Evolutionary conservation across 2,888 invertebrate genomes (phyloP).

Genomic region (Apamea sordens): DNA sequence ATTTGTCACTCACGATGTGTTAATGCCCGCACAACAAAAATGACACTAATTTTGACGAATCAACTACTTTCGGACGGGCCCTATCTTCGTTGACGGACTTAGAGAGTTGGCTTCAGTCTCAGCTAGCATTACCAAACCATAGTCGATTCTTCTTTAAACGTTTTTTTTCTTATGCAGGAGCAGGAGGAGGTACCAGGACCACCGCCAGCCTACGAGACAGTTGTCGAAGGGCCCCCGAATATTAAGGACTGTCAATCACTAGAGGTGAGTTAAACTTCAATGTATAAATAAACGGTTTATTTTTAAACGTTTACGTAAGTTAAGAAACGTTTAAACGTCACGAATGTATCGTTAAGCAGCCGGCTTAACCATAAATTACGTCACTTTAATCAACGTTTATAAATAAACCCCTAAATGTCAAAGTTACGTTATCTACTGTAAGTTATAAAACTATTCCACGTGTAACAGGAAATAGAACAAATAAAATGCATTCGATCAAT

Average conservation of each 20-base stretch:
- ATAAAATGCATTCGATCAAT: slow-evolving; percentile 32
- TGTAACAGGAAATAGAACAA: slow-evolving; percentile 14
- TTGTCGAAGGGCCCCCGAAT: slow-evolving; percentile 77
- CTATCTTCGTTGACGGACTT: neutral
- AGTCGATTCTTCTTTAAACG: neutral
- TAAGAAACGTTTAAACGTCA: neutral
- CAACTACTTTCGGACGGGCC: neutral
- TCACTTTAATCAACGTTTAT: neutral
- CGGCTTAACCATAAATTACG: neutral
- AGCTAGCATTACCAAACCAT: neutral
- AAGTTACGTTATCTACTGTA: neutral
- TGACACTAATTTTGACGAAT: neutral
- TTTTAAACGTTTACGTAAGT: neutral
- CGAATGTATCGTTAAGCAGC: no score
- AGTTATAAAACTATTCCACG: neutral
- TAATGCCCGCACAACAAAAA: neutral
- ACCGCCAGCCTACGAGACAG: slow-evolving; percentile 92
- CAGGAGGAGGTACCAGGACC: slow-evolving; percentile 89
- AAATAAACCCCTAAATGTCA: neutral
- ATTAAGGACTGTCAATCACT: slow-evolving; percentile 76
- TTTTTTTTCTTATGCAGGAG: slow-evolving; percentile 67
- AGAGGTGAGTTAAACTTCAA: slow-evolving; percentile 72
- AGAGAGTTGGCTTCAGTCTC: neutral
- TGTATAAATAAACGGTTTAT: neutral
- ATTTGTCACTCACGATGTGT: neutral